Conservation (phyloP, 2,888 invertebrate species). For the Torymus texanus region DNA sequence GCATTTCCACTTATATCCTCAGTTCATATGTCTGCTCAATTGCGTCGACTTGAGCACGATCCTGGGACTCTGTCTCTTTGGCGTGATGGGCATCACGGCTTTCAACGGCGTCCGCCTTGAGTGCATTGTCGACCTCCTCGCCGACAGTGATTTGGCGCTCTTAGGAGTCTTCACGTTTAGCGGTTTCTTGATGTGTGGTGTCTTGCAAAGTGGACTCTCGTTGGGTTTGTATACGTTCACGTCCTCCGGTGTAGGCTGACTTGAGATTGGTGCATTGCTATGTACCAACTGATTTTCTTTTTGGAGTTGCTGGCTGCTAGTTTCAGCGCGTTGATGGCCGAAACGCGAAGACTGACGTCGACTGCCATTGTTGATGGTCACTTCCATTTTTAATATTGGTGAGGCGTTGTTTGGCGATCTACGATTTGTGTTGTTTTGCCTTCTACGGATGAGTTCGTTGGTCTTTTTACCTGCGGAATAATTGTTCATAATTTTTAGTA, state of each 20-base stretch:
- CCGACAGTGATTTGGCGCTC: conserved; percentile 76
- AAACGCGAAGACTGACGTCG: conserved; percentile 42
- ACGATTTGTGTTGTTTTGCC: conserved; percentile 54
- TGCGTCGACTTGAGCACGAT: conserved; percentile 66
- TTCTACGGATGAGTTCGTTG: conserved; percentile 31
- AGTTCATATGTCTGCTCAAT: conserved; percentile 61
- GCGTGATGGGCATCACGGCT: conserved; percentile 70
- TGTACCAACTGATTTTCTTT: conserved; percentile 40
- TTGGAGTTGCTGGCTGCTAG: conserved; percentile 13
- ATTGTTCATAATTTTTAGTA: background rate
- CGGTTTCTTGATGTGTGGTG: conserved; percentile 80
- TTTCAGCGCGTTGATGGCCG: conserved; percentile 34
- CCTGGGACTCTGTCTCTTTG: conserved; percentile 70
- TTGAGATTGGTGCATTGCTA: conserved; percentile 41
- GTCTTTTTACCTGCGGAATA: background rate
- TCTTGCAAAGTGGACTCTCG: conserved; percentile 63
- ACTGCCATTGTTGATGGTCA: conserved; percentile 47
- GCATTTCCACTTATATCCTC: conserved; percentile 35
- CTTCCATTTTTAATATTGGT: conserved; percentile 61
- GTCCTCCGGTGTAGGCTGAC: conserved; percentile 50
- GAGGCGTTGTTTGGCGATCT: conserved; percentile 46
- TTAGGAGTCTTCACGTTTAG: conserved; percentile 78
- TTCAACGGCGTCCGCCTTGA: conserved; percentile 80
- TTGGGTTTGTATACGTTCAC: conserved; percentile 61
- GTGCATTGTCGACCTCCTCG: conserved; percentile 73